Conservation (phyloP, 2,113 vertebrate genomes). For the Colaptes auratus region DNA sequence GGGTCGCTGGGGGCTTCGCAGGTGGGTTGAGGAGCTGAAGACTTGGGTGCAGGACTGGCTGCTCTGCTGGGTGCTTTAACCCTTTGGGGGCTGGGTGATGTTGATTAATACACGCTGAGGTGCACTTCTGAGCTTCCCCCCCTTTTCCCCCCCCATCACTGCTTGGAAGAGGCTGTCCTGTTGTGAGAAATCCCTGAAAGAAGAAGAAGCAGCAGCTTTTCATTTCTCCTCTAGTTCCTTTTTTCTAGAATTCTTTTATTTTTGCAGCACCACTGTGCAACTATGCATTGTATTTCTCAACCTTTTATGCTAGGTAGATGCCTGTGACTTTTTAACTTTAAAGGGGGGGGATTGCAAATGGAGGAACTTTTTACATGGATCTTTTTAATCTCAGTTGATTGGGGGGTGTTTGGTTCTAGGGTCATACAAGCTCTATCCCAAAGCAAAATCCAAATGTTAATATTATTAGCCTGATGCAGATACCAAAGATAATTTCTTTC, state of each 20-base stretch:
- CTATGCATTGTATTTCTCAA: conserved; percentile 97
- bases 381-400: conserved; percentile 87
- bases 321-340: conserved; percentile 86
- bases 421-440: conserved; percentile 99
- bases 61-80: conserved; percentile 84
- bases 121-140: conserved; percentile 83
- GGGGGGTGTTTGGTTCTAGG: conserved; percentile 87
- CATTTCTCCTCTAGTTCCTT: conserved; percentile 66
- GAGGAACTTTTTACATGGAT: conserved; percentile 91
- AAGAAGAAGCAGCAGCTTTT: conserved; percentile 60
- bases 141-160: conserved; percentile 72
- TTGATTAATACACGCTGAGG: conserved; percentile 86
- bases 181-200: conserved; percentile 69
- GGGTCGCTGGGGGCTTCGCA: conserved; percentile 31
- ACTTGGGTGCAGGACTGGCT: conserved; percentile 78
- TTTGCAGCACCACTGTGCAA: conserved; percentile 89
- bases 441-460: conserved; percentile 99
- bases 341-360: conserved; percentile 78
- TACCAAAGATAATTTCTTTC: conserved; percentile 99
- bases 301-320: conserved; percentile 86
- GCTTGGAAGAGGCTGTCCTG: conserved; percentile 86
- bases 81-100: conserved; percentile 85
- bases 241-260: conserved; percentile 67
- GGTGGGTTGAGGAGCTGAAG: conserved; percentile 75
- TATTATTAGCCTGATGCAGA: conserved; percentile 98